phyloP scores from a whole-genome alignment of 2,113 vertebrate species.

The Anhinga anhinga region DNA sequence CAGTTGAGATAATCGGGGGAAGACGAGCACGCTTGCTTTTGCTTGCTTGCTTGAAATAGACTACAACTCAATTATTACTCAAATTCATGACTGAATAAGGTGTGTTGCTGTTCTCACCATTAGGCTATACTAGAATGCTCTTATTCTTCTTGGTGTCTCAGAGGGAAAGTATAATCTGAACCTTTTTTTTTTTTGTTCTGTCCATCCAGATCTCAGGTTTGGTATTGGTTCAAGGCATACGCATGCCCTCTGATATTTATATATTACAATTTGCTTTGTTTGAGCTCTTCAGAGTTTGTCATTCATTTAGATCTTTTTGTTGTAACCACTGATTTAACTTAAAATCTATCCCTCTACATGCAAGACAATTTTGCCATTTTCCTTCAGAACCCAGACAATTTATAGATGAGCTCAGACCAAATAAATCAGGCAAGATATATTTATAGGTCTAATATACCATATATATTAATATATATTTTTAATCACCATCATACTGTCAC shows the following conservation, averaged over 20 bases:
- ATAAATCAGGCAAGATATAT: constrained; percentile 60
- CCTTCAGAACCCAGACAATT: constrained; percentile 68
- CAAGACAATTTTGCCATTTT: constrained; percentile 58
- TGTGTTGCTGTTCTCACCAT: background rate
- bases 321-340: constrained; percentile 37
- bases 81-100: background rate
- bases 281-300: background rate
- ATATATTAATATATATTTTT: constrained; percentile 61
- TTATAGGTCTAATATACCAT: constrained; percentile 57
- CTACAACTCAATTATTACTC: background rate
- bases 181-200: background rate
- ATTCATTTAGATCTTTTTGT: background rate
- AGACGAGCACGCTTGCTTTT: background rate
- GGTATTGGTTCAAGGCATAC: background rate
- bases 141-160: background rate
- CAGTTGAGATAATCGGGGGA: background rate
- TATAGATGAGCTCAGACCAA: constrained; percentile 65
- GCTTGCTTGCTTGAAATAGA: background rate
- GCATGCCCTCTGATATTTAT: background rate
- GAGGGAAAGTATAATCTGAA: background rate
- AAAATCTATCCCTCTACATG: constrained; percentile 30
- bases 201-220: background rate
- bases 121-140: background rate
- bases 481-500: constrained; percentile 59
- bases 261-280: background rate